Evolutionary conservation across 1,140 invertebrate genomes (phyloP).

Genomic region (Oscheius sp.): DNA sequence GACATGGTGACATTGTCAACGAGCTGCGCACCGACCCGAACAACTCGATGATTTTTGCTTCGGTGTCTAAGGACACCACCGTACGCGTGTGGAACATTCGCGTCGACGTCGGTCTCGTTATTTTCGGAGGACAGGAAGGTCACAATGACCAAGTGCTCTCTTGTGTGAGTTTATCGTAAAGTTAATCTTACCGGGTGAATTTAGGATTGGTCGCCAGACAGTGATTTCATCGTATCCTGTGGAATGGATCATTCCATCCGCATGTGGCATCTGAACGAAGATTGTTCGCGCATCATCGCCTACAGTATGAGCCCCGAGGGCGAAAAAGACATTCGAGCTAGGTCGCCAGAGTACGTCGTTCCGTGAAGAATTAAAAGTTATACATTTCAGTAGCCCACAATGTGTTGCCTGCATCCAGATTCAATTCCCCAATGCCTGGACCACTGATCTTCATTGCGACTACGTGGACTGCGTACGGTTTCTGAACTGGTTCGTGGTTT

Average conservation of each 20-base stretch:
- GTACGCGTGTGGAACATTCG: background rate
- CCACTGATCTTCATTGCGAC: slow-evolving; percentile 9
- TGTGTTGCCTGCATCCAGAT: background rate
- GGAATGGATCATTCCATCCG: slow-evolving; percentile 13
- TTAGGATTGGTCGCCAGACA: slow-evolving; percentile 17
- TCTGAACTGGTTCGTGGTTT: background rate
- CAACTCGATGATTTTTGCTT: slow-evolving; percentile 12
- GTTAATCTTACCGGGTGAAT: background rate
- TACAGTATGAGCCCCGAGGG: too few species aligned
- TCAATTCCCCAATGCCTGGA: background rate
- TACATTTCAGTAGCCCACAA: too few species aligned
- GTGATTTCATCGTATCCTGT: background rate
- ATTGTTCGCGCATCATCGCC: too few species aligned
- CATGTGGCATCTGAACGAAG: slow-evolving; percentile 13
- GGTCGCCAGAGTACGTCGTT: too few species aligned
- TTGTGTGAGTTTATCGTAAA: background rate
- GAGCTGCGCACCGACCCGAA: slow-evolving; percentile 2
- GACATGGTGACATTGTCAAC: slow-evolving; percentile 4
- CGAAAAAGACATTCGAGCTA: too few species aligned
- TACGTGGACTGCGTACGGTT: slow-evolving; percentile 23
- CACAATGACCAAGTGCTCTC: slow-evolving; percentile 14
- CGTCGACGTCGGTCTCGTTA: background rate
- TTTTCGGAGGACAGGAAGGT: background rate
- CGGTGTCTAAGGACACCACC: slow-evolving; percentile 2
- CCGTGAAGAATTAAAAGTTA: too few species aligned